A percentile compares a stretch with the other conserved stretches of the same genome.
phyloP scores from a whole-genome alignment of 2,113 vertebrate genomes.

The Eptesicus fuscus region DNA sequence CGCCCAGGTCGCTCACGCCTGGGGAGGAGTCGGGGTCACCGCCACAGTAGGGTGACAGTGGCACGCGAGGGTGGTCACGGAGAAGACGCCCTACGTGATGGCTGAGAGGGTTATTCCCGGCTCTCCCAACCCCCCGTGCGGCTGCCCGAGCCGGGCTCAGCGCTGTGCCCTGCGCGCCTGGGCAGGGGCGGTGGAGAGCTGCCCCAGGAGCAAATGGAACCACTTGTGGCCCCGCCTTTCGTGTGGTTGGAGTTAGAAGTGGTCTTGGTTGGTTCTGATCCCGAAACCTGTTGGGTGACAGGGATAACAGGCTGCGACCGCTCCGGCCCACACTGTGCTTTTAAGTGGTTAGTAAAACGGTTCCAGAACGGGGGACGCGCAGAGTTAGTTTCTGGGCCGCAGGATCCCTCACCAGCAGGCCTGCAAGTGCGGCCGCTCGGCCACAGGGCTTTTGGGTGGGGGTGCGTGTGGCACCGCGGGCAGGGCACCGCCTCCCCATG shows the following conservation, averaged over 20 bases:
- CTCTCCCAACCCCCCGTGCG: too few relatives aligned
- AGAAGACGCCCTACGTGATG: rapidly evolving
- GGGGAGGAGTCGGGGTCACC: rapidly evolving
- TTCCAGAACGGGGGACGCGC: background rate
- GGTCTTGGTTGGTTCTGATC: slow-evolving; percentile 30
- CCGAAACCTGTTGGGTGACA: slow-evolving; percentile 44
- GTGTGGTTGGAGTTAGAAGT: slow-evolving; percentile 57
- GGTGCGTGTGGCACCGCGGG: rapidly evolving
- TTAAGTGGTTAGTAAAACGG: slow-evolving; percentile 43
- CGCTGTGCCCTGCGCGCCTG: too few relatives aligned
- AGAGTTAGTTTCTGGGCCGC: background rate
- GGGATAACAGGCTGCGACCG: background rate
- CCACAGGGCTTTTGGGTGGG: slow-evolving; percentile 13
- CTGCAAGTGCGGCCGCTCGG: background rate
- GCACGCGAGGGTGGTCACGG: rapidly evolving
- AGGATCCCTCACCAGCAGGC: slow-evolving; percentile 1
- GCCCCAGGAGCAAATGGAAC: slow-evolving; percentile 3
- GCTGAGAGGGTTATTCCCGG: too few relatives aligned
- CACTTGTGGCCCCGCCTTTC: background rate
- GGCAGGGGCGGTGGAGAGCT: background rate
- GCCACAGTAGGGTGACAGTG: rapidly evolving
- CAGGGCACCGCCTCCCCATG: background rate
- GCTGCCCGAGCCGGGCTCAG: too few relatives aligned
- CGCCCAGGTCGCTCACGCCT: rapidly evolving
- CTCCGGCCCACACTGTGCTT: background rate